Evolutionary conservation across 2,113 vertebrate species (phyloP).

Genomic region (Clarias gariepinus): DNA sequence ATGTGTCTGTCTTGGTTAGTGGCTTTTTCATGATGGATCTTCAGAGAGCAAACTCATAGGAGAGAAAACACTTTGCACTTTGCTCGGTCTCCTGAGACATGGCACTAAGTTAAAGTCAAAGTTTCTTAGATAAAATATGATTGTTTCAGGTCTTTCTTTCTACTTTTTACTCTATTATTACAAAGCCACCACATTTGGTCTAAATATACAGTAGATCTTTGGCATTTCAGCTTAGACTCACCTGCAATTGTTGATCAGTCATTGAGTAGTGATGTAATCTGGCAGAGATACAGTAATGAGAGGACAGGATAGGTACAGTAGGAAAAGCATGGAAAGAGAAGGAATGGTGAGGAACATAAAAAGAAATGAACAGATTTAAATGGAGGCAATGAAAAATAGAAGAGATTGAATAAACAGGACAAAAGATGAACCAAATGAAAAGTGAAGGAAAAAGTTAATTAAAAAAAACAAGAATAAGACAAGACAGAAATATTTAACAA

Average conservation of each 20-base stretch:
- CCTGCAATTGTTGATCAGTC: neutral
- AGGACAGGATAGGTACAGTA: neutral
- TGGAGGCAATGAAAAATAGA: too few relatives aligned
- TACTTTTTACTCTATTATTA: neutral
- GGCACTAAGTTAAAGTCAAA: neutral
- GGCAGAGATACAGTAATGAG: neutral
- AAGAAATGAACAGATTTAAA: neutral
- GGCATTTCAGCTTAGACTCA: neutral
- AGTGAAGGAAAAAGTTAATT: neutral
- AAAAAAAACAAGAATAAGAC: neutral
- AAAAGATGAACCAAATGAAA: neutral
- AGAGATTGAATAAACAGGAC: too few relatives aligned
- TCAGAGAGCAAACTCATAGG: neutral
- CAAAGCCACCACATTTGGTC: neutral
- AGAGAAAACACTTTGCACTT: conserved; percentile 1
- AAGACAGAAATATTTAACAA: neutral
- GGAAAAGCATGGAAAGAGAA: neutral
- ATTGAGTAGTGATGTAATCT: neutral
- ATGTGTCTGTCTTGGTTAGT: neutral
- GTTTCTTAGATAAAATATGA: neutral
- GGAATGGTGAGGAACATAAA: neutral
- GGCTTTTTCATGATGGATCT: conserved; percentile 2
- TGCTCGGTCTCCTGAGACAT: neutral
- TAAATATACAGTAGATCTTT: neutral
- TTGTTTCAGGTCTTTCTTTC: neutral